These are phyloP conservation scores for Andrena praecox DNA, from an alignment of 2,888 invertebrate species.

Conservation along the genomic window DNA sequence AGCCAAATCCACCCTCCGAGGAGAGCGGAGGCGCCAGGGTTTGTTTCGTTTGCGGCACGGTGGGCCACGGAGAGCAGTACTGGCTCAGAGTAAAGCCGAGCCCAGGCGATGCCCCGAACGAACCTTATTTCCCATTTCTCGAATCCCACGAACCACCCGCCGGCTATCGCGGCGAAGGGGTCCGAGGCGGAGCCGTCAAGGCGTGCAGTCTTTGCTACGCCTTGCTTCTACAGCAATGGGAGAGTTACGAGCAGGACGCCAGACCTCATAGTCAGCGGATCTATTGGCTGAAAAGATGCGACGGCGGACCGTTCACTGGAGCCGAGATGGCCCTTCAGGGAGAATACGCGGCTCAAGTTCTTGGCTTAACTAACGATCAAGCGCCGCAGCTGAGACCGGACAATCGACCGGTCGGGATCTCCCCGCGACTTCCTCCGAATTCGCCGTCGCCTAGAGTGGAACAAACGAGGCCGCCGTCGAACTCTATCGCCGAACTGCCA, in stretches of 20 bases:
- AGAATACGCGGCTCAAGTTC: constrained; percentile 96
- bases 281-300: constrained; percentile 96
- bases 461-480: constrained; percentile 80
- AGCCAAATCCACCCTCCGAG: constrained; percentile 73
- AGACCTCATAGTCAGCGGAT: constrained; percentile 94
- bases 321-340: constrained; percentile 96
- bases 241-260: constrained; percentile 93
- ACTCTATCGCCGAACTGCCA: constrained; percentile 80
- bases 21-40: constrained; percentile 78
- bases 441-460: constrained; percentile 81
- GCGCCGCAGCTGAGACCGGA: constrained; percentile 73
- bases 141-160: constrained; percentile 95
- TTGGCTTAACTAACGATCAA: constrained; percentile 90
- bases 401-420: constrained; percentile 79
- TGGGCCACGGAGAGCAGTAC: constrained; percentile 88
- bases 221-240: constrained; percentile 96
- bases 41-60: constrained; percentile 91
- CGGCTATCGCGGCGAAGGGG: constrained; percentile 88
- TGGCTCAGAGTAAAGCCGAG: constrained; percentile 89
- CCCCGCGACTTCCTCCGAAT: constrained; percentile 80
- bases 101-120: constrained; percentile 88
- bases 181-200: constrained; percentile 86
- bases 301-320: constrained; percentile 95
- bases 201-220: constrained; percentile 95
- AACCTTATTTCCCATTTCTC: constrained; percentile 96